Base-by-base conservation (phyloP, 2,113 vertebrate species). In the Oryzias celebensis region DNA sequence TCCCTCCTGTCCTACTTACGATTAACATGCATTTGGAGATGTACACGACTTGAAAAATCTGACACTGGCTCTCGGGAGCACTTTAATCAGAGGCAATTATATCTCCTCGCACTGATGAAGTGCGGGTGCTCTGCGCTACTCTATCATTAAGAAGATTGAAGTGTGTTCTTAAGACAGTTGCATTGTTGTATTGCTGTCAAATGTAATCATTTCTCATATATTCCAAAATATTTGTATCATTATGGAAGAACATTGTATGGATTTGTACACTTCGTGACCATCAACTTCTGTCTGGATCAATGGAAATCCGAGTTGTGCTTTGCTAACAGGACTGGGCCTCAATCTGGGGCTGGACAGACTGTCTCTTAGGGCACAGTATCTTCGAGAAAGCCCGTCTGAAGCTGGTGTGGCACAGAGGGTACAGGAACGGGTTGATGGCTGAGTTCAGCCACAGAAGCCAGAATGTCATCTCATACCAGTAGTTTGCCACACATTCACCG, bases 361-460 rank as follows among this genome's bases (percentile, higher is more conserved):
- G 88, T 75, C 93, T 93, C 80, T 96, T 96, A 0, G 95, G 95
- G 72, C 96, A 98, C 70, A 99, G 87, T 68, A 99, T 96, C 87
- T 96, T 98, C 4, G 92, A 83, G 56, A 99, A 99, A 68, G 97
- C 96, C 58, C 95, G 93, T 64, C 93, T 93, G 82, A 98, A 99
- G 81, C 95, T 98, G 87, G 94, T 92, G 86, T 99, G 97, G 84
- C 97, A 99, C 65, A 98, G 92, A 0, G 97, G 96, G 75, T 98
- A 99, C 0, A 99, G 87, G 60, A 96, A 82, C 0, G 97, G 97
- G 83, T 98, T 99, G 78, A 99, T 92, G 2, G 96, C 97, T 0
- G 95, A 98, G 85, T 99, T 99, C 76, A 97, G 84, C 96, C 96
- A 99, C 71, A 98, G 88, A 12, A 99, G 94, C 97, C 97, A 99